Evolutionary conservation across 2,888 invertebrate genomes (phyloP).

Genomic region (Meteorus cinctellus): DNA sequence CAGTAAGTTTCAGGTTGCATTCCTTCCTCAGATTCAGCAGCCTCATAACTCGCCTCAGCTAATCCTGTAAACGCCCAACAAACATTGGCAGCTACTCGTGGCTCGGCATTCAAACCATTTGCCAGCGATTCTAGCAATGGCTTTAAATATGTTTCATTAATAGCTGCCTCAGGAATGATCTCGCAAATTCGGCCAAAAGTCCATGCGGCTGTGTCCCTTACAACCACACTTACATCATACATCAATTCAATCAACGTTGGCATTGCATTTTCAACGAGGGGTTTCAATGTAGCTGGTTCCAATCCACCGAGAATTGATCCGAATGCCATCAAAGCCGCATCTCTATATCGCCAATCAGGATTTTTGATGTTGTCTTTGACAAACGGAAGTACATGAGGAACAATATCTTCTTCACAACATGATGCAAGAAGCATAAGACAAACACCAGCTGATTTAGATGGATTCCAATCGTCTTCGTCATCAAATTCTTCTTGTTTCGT

Average conservation of each 20-base stretch:
- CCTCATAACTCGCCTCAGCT: slow-evolving; percentile 97
- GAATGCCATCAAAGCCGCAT: slow-evolving; percentile 99
- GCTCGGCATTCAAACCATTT: slow-evolving; percentile 92
- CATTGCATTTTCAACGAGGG: slow-evolving; percentile 97
- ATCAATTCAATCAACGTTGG: slow-evolving; percentile 95
- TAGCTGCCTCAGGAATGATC: slow-evolving; percentile 95
- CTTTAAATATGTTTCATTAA: slow-evolving; percentile 88
- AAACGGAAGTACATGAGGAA: slow-evolving; percentile 96
- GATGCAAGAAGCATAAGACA: slow-evolving; percentile 98
- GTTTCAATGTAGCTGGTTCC: slow-evolving; percentile 89
- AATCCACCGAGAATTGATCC: slow-evolving; percentile 95
- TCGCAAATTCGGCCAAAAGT: slow-evolving; percentile 98
- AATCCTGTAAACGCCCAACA: slow-evolving; percentile 99
- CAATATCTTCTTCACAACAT: slow-evolving; percentile 97
- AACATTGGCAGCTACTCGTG: slow-evolving; percentile 97
- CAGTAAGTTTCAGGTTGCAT: slow-evolving; percentile 93
- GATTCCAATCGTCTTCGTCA: slow-evolving; percentile 99
- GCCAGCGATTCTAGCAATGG: slow-evolving; percentile 87
- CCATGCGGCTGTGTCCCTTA: slow-evolving; percentile 98
- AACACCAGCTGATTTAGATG: slow-evolving; percentile 98
- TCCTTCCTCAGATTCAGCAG: slow-evolving; percentile 81
- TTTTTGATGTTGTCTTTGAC: slow-evolving; percentile 95
- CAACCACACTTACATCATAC: slow-evolving; percentile 95
- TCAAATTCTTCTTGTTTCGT: slow-evolving; percentile 98
- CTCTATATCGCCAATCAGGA: slow-evolving; percentile 92